phyloP scores from a whole-genome alignment of 2,113 vertebrate genomes.

The Larimichthys polyactis region DNA sequence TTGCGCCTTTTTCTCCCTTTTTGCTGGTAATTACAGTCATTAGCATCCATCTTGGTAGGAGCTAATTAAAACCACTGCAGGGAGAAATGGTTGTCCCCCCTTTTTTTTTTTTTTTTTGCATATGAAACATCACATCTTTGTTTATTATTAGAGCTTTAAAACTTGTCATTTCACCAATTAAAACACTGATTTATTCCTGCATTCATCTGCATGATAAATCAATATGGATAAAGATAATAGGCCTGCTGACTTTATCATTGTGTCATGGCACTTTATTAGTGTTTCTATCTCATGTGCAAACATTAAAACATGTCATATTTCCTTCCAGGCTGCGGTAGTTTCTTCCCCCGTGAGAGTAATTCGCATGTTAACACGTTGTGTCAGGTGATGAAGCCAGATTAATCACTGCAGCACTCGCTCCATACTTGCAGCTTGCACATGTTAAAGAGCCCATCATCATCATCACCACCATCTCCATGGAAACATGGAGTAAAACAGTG shows the following conservation, averaged over 20 bases:
- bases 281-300: not conserved
- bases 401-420: conserved; percentile 45
- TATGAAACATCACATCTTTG: not conserved
- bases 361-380: not conserved
- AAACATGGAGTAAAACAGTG: conserved; percentile 24
- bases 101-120: not conserved
- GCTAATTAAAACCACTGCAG: conserved; percentile 64
- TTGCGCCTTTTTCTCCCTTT: conserved; percentile 7
- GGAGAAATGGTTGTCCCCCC: conserved; percentile 17
- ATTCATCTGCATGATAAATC: not conserved
- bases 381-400: not conserved
- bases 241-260: not conserved
- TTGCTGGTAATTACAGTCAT: conserved; percentile 70
- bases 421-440: not conserved
- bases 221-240: not conserved
- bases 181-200: not conserved
- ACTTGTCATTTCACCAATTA: not conserved
- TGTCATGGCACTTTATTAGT: not conserved
- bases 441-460: conserved; percentile 8
- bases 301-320: not conserved
- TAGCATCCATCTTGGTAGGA: conserved; percentile 77
- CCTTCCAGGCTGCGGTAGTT: not conserved
- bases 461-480: conserved; percentile 39
- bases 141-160: not conserved
- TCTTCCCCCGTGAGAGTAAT: not conserved